Evolutionary conservation across 2,113 vertebrate species (phyloP).

Genomic region (Pterocles orientalis): DNA sequence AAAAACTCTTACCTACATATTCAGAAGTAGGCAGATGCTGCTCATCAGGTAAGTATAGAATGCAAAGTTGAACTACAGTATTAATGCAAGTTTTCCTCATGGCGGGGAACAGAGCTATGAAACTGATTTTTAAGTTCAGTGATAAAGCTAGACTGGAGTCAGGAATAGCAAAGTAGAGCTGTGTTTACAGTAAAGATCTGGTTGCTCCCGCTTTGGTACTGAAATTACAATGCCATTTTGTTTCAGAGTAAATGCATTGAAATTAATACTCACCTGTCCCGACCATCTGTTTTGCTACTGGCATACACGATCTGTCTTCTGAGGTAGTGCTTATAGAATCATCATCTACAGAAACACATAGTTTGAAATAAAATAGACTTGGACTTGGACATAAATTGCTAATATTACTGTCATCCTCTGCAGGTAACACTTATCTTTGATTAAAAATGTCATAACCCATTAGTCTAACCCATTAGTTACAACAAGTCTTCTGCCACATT

Average conservation of each 20-base stretch:
- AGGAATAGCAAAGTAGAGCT: not conserved
- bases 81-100: not conserved
- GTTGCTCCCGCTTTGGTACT: not conserved
- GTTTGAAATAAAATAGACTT: not conserved
- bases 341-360: slow-evolving; percentile 58
- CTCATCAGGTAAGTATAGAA: not conserved
- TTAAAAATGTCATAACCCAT: not conserved
- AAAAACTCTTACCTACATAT: not conserved
- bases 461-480: not conserved
- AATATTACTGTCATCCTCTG: not conserved
- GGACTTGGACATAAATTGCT: not conserved
- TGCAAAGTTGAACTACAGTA: not conserved
- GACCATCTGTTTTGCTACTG: not conserved
- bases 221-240: not conserved
- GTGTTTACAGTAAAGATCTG: not conserved
- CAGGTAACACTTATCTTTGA: not conserved
- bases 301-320: slow-evolving; percentile 55
- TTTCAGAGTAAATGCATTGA: not conserved
- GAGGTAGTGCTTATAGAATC: slow-evolving; percentile 61
- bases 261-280: slow-evolving; percentile 34
- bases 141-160: not conserved
- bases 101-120: not conserved
- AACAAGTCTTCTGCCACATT: not conserved
- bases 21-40: not conserved
- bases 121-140: not conserved